Evolutionary conservation across 1,140 invertebrate species (phyloP).

Genomic region (Holotrichia oblita): DNA sequence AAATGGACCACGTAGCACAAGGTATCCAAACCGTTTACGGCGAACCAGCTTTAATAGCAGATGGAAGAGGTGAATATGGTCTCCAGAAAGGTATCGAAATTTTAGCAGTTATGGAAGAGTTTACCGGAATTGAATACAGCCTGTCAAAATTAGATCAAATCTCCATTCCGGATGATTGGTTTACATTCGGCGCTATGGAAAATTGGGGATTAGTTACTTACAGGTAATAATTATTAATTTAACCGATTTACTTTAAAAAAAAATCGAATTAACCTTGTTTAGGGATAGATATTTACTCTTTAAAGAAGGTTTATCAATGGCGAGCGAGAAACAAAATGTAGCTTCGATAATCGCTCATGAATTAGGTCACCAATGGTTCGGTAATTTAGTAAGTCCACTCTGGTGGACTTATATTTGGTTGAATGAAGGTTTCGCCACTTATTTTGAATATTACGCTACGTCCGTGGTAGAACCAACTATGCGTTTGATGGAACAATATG

Average conservation of each 20-base stretch:
- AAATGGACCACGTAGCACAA: slow-evolving; percentile 46
- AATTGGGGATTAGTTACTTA: slow-evolving; percentile 74
- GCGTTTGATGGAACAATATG: no score
- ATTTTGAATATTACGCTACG: no score
- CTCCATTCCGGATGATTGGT: slow-evolving; percentile 82
- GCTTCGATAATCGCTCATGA: slow-evolving; percentile 37
- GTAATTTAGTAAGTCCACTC: slow-evolving; percentile 32
- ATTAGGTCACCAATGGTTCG: slow-evolving; percentile 40
- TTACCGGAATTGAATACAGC: slow-evolving; percentile 78
- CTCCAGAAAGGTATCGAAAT: not conserved
- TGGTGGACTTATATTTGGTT: no score
- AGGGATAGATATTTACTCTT: slow-evolving; percentile 20
- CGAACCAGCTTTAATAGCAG: slow-evolving; percentile 15
- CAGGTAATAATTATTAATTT: slow-evolving; percentile 62
- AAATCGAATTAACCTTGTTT: not conserved
- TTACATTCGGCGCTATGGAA: no score
- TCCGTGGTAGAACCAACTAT: no score
- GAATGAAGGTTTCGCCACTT: no score
- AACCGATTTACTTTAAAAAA: no score
- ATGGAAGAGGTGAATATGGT: not conserved
- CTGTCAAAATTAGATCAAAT: slow-evolving; percentile 86
- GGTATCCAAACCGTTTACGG: not conserved
- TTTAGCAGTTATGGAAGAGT: slow-evolving; percentile 61
- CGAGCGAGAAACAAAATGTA: not conserved
- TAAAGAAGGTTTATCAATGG: not conserved